Evolutionary conservation across 2,113 vertebrate species (phyloP), one percentile per base, ranked within the genome.

Genomic region (Gavialis gangeticus): DNA sequence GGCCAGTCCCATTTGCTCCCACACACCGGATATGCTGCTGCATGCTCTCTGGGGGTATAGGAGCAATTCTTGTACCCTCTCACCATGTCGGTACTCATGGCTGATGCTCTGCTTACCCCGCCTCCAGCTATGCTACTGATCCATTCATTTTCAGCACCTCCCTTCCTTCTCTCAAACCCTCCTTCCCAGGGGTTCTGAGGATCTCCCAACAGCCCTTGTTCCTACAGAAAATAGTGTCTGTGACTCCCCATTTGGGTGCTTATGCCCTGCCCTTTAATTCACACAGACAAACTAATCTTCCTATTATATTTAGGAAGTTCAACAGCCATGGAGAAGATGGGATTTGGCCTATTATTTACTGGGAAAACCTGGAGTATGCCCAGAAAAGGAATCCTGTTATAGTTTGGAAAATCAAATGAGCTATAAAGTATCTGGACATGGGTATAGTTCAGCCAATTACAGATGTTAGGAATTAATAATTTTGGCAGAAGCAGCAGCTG

Each of bases 351-450:
- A 73, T 4, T 90, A 57, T 83, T 96, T 82, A 27, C 79, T 80
- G 85, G 88, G 95, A 81, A 97, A 75, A 86, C 87, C 87, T 87
- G 90, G 88, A 79, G 57, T 84, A 94, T 87, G 77, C 91, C 93
- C 93, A 77, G 46, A 63, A 71, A 71, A 71, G 67, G 37, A 66
- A 71, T 0, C 1, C 62, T 66, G 6, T 77, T 89, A 67, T 91
- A 91, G 82, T 73, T 83, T 58, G 86, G 77, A 67, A 88, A 94
- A 86, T 87, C 67, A 59, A 79, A 85, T 76, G 59, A 85, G 71
- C 24, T 54, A 88, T 92, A 80, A 91, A 66, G 79, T 91, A 66
- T 82, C 56, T 66, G 78, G 69, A 83, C 12, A n/a, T 67, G 64
- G 85, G 75, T 1, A 1, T 37, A 84, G 89, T 46, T 60, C 79